These are phyloP conservation scores for Galerucella calmariensis DNA, from an alignment of 2,888 invertebrate species.

Conservation along the genomic window DNA sequence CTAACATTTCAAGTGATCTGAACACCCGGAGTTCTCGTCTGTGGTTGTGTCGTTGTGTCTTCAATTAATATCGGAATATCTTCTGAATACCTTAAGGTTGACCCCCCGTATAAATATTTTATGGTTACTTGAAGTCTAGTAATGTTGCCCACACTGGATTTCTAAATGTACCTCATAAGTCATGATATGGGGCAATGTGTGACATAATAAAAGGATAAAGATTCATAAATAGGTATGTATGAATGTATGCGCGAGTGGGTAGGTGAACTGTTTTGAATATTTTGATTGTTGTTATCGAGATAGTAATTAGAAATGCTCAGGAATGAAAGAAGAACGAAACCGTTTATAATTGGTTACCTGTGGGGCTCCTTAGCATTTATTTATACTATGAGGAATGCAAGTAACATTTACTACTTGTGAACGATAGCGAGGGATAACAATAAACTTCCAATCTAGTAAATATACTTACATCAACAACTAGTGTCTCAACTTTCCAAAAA, in stretches of 20 bases:
- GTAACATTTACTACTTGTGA: no score
- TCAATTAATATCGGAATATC: not conserved
- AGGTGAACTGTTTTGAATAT: not conserved
- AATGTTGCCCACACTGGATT: constrained; percentile 7
- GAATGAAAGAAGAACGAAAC: not conserved
- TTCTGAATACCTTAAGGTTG: not conserved
- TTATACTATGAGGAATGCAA: no score
- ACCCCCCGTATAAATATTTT: not conserved
- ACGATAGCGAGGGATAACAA: no score
- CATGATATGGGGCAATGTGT: constrained; percentile 17
- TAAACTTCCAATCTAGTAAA: no score
- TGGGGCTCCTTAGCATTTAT: not conserved
- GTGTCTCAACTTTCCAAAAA: no score
- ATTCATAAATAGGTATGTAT: constrained; percentile 15
- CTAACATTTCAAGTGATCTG: no score
- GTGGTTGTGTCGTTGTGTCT: not conserved
- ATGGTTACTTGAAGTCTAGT: constrained; percentile 2
- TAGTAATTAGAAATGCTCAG: constrained; percentile 1
- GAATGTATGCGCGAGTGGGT: constrained; percentile 9
- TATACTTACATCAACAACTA: no score
- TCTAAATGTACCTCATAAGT: constrained; percentile 16
- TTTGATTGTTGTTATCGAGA: not conserved
- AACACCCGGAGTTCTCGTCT: no score
- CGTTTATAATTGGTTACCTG: not conserved
- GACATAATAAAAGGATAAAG: constrained; percentile 10